These are phyloP conservation scores for Bostrychus sinensis DNA, from an alignment of 2,113 vertebrate species.

Conservation along the genomic window DNA sequence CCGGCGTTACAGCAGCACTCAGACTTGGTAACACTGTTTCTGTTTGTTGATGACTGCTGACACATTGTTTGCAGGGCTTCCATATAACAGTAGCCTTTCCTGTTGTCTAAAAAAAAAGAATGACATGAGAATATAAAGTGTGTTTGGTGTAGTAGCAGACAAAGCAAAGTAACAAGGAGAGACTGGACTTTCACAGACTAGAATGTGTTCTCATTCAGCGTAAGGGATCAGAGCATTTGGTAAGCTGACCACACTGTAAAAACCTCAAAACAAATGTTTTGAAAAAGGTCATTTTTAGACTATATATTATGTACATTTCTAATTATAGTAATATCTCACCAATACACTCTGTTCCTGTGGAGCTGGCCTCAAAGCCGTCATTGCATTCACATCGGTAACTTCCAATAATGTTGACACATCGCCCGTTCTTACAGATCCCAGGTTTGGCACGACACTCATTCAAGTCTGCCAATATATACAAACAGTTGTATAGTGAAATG, in stretches of 20 bases:
- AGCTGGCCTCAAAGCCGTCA: conserved; percentile 87
- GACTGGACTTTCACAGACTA: no score
- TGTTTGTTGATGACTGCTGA: conserved; percentile 87
- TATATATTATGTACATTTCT: no score
- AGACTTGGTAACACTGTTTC: conserved; percentile 87
- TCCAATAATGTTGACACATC: conserved; percentile 87
- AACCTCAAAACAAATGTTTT: no score
- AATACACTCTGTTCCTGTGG: conserved; percentile 87
- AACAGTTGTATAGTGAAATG: neutral
- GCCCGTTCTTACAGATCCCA: conserved; percentile 89
- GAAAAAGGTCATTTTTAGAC: no score
- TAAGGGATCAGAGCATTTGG: neutral
- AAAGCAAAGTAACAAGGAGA: neutral
- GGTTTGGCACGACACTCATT: conserved; percentile 90
- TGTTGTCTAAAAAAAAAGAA: conserved; percentile 81
- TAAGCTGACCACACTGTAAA: neutral
- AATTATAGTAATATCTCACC: conserved; percentile 78
- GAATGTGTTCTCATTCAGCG: no score
- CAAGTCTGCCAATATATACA: conserved; percentile 79
- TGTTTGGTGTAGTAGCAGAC: neutral
- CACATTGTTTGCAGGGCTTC: conserved; percentile 92
- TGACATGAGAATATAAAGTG: neutral
- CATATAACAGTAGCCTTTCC: conserved; percentile 89
- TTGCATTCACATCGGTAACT: conserved; percentile 93
- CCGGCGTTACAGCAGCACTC: conserved; percentile 92